These are phyloP conservation scores for Melopsittacus undulatus DNA, from an alignment of 2,797 vertebrate species.

Conservation along the genomic window DNA sequence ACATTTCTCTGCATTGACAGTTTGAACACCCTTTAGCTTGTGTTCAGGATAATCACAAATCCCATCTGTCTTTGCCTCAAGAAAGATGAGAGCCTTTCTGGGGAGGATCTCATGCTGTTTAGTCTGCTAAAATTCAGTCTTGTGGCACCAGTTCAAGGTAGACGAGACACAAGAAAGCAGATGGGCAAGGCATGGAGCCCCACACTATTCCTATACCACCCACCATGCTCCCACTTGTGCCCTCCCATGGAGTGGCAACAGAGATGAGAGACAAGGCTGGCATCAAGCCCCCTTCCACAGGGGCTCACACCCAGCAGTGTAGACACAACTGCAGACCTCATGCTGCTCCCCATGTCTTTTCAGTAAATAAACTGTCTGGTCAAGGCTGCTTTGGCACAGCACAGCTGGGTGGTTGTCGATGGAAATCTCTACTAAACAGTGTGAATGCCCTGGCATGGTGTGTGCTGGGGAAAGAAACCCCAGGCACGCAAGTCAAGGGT, in stretches of 20 bases:
- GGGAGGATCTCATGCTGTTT: background rate
- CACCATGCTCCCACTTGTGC: accelerated
- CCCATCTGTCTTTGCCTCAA: background rate
- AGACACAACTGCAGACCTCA: background rate
- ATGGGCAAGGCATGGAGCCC: background rate
- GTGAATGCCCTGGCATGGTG: accelerated
- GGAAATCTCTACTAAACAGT: background rate
- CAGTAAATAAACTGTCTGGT: background rate
- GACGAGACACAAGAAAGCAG: background rate
- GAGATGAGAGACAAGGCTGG: background rate
- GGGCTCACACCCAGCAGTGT: background rate
- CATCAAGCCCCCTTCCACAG: background rate
- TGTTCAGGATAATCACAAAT: conserved; percentile 16
- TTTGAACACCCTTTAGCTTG: background rate
- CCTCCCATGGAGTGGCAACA: background rate
- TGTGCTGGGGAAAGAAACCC: background rate
- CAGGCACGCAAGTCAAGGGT: background rate
- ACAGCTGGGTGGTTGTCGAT: background rate
- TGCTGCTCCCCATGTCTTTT: background rate
- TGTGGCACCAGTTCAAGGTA: background rate
- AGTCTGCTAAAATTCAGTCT: background rate
- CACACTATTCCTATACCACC: background rate
- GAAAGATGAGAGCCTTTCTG: background rate
- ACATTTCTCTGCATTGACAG: background rate
- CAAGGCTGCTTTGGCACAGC: background rate